Percentiles rank a stretch among this genome's conserved stretches.
Evolutionary conservation across 92 coral and sea anemone genomes (phyloP).

Genomic region (Paragorgia papillata): DNA sequence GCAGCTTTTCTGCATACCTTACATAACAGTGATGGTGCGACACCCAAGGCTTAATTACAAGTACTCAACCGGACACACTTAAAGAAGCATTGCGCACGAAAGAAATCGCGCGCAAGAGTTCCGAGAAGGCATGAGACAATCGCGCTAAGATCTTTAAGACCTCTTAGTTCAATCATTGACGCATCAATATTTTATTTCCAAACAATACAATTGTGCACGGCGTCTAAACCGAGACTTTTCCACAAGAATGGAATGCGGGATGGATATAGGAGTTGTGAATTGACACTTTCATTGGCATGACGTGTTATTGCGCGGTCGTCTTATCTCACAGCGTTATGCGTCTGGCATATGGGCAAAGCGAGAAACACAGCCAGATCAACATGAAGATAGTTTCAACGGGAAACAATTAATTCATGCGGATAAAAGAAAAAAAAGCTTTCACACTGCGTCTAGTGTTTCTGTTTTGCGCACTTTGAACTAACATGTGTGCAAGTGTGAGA

Average conservation of each 20-base stretch:
- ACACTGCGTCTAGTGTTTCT: not conserved
- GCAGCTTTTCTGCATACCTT: too few species aligned
- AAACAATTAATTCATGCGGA: constrained; percentile 14
- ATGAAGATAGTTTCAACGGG: constrained; percentile 17
- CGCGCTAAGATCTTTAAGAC: too few species aligned
- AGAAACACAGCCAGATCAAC: not conserved
- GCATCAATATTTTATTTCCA: too few species aligned
- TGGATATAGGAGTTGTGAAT: not conserved
- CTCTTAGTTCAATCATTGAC: too few species aligned
- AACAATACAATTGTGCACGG: too few species aligned
- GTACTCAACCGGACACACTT: too few species aligned
- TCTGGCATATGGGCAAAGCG: constrained; percentile 20
- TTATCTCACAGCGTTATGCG: constrained; percentile 15
- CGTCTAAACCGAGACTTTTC: too few species aligned
- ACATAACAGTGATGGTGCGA: too few species aligned
- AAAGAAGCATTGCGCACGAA: too few species aligned
- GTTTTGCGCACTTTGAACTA: not conserved
- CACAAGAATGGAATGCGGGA: not conserved
- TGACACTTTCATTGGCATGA: constrained; percentile 33
- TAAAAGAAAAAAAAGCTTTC: constrained; percentile 2
- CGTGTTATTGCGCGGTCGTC: not conserved
- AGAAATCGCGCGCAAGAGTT: too few species aligned
- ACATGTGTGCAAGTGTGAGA: not conserved
- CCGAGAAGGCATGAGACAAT: too few species aligned
- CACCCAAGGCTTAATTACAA: too few species aligned